These are phyloP conservation scores for Plectrocnemia conspersa DNA, from an alignment of 1,140 invertebrate species.

Conservation along the genomic window DNA sequence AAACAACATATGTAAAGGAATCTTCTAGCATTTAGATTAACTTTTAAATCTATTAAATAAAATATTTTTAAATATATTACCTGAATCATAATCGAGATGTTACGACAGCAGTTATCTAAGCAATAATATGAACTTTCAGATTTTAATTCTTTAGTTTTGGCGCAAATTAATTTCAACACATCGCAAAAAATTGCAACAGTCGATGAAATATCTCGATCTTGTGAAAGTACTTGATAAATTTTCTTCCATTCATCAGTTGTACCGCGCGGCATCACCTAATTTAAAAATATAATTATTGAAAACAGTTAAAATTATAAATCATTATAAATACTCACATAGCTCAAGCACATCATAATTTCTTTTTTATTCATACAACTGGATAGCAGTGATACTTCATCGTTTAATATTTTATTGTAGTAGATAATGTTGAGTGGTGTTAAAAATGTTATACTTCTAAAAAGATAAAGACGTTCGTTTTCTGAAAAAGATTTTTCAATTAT, in stretches of 20 bases:
- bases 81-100: conserved; percentile 19
- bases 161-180: conserved; percentile 17
- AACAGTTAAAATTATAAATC: not conserved
- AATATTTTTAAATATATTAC: conserved; percentile 20
- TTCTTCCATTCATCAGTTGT: conserved; percentile 22
- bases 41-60: too few relatives aligned
- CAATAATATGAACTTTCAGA: conserved; percentile 18
- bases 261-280: conserved; percentile 27
- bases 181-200: conserved; percentile 13
- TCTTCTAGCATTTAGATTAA: too few relatives aligned
- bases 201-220: not conserved
- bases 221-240: conserved; percentile 7
- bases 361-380: conserved; percentile 2
- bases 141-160: conserved; percentile 6
- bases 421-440: conserved; percentile 24
- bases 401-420: conserved; percentile 22
- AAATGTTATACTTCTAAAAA: conserved; percentile 15
- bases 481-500: too few relatives aligned
- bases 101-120: conserved; percentile 26
- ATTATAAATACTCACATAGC: conserved; percentile 23
- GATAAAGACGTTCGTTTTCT: conserved; percentile 26
- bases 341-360: conserved; percentile 9
- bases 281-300: conserved; percentile 11
- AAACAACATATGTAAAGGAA: too few relatives aligned
- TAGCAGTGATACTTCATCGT: conserved; percentile 6